Evolutionary conservation across 2,113 vertebrate genomes (phyloP).

Genomic region (Oncorhynchus masou): DNA sequence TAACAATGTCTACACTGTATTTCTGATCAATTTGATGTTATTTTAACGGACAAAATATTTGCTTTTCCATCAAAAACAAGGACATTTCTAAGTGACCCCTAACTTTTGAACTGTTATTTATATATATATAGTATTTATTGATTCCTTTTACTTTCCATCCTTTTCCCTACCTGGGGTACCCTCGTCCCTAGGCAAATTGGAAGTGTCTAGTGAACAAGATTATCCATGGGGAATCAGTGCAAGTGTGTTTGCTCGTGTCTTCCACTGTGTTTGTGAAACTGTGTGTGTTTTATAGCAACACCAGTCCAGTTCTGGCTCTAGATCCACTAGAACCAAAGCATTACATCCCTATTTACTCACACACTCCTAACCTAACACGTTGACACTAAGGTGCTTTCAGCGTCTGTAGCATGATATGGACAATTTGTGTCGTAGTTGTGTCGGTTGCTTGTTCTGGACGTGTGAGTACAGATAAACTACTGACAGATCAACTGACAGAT

Average conservation of each 20-base stretch:
- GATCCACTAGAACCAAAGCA: neutral
- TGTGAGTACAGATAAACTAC: neutral
- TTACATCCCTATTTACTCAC: neutral
- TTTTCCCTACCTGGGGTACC: neutral
- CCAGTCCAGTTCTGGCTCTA: neutral
- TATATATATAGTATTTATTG: neutral
- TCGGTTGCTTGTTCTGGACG: constrained; percentile 1
- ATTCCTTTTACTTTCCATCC: neutral
- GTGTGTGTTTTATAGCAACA: neutral
- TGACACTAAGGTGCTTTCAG: constrained; percentile 24
- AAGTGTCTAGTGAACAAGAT: neutral
- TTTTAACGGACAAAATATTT: too few species aligned
- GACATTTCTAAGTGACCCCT: too few species aligned
- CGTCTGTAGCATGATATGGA: constrained; percentile 31
- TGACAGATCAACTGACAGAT: constrained; percentile 25
- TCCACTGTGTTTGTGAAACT: neutral
- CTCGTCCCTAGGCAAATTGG: neutral
- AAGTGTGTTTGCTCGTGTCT: neutral
- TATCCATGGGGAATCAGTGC: too few species aligned
- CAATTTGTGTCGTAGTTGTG: constrained; percentile 17
- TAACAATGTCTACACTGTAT: too few species aligned
- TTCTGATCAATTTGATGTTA: too few species aligned
- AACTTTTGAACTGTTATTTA: too few species aligned
- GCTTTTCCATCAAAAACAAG: too few species aligned
- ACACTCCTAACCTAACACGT: neutral